Evolutionary conservation across 2,888 invertebrate genomes (phyloP), one percentile per base, ranked within the genome.

Genomic region (Furcula furcula): DNA sequence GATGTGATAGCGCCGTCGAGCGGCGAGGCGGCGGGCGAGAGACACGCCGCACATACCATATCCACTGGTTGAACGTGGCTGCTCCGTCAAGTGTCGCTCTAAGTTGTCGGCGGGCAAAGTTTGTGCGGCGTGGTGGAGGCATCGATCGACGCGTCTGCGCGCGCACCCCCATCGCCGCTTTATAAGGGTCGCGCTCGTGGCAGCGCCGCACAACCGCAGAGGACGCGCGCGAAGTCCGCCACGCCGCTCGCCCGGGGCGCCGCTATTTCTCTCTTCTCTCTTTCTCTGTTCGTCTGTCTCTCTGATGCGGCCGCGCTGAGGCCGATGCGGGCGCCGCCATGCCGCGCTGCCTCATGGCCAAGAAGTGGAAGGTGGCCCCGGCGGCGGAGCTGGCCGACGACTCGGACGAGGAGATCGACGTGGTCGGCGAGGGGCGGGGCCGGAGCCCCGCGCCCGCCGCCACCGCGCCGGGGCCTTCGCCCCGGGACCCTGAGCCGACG

Each of bases 291-390:
- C 79, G 80, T 86, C 83, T 88, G 76, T 86, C 78, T 89, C 77
- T 84, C 76, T 82, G 74, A 86, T 87, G 86, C 78, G 83, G 86
- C 72, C 81, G 83, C 81, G 84, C 81, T 85, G 84, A 83, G 80
- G 86, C 85, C 76, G 86, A 87, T 90, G 85, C 83, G 77, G 83
- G 89, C 88, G 84, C 87, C 89, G 92, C 90, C 84, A 97, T 97
- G 97, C 97, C 97, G 90, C 95, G 97, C 85, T 97, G 96, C 91
- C 93, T 97, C 87, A 97, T 97, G 96, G 96, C 97, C 74, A 97
- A 97, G 91, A 97, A 97, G 92, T 96, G 96, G 95, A 97, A 96
- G 93, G 94, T 93, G 82, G 84, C 76, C 74, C 77, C 78, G 74
- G 80, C 73, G 77, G 81, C 78, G 80, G 91, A 80, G 83, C 90